phyloP scores from a whole-genome alignment of 2,113 vertebrate genomes.

The Etia nguti region DNA sequence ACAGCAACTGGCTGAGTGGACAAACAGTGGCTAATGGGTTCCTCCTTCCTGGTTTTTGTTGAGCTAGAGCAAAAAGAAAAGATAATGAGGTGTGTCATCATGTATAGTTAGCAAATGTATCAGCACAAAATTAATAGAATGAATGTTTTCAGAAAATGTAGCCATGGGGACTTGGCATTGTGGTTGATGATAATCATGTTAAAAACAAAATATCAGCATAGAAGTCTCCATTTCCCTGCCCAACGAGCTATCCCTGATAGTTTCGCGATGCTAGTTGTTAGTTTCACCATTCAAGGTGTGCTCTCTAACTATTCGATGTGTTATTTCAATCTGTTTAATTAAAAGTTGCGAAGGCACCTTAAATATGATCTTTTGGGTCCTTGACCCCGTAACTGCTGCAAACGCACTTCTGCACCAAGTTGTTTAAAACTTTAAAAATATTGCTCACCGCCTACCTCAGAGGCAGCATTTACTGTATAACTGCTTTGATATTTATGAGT shows the following conservation, averaged over 20 bases:
- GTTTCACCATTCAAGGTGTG: neutral
- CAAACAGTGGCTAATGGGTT: neutral
- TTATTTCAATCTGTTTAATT: neutral
- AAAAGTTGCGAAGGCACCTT: neutral
- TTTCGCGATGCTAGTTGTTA: neutral
- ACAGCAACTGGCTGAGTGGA: neutral
- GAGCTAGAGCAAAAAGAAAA: neutral
- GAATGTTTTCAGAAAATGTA: neutral
- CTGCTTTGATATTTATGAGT: neutral
- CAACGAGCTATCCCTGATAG: neutral
- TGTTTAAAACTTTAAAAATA: neutral
- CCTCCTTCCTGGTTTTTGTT: neutral
- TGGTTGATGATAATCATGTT: neutral
- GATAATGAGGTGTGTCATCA: neutral
- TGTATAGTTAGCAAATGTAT: neutral
- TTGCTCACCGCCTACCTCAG: neutral
- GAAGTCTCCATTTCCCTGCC: neutral
- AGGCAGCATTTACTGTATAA: neutral
- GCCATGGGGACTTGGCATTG: neutral
- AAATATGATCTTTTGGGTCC: neutral
- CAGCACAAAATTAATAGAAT: neutral
- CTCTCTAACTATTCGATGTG: neutral
- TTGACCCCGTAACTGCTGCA: fast-evolving
- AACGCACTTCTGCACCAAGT: neutral
- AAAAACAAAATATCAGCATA: neutral